These are phyloP conservation scores for Drosophila parvula DNA, from an alignment of 1,140 invertebrate genomes.

Conservation along the genomic window DNA sequence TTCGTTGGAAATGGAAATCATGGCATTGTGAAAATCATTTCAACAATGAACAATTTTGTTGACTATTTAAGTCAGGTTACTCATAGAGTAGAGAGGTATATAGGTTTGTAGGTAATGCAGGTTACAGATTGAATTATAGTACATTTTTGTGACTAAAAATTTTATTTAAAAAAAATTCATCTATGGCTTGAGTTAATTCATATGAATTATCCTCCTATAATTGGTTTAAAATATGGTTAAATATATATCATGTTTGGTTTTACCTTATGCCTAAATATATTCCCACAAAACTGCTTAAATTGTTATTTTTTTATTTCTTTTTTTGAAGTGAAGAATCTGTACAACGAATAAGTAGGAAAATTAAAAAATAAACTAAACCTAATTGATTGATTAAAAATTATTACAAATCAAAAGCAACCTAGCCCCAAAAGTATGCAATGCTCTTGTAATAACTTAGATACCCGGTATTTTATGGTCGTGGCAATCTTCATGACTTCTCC, in stretches of 20 bases:
- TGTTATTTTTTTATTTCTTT: too few species aligned
- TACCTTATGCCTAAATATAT: neutral
- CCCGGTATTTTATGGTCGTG: neutral
- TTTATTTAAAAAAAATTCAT: neutral
- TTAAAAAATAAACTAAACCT: too few species aligned
- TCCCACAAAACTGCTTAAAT: neutral
- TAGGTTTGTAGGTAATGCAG: neutral
- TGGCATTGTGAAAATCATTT: constrained; percentile 22
- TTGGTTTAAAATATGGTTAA: too few species aligned
- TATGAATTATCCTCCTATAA: neutral
- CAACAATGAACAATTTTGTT: constrained; percentile 34
- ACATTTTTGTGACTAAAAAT: neutral
- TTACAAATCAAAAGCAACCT: fast-evolving
- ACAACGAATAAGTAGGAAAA: too few species aligned
- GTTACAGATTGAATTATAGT: too few species aligned
- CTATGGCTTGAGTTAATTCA: neutral
- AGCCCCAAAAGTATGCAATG: neutral
- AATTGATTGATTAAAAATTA: neutral
- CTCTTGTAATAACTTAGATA: neutral
- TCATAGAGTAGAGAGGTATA: neutral
- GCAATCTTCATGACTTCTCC: neutral
- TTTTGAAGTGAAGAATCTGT: too few species aligned
- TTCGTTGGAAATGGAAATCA: constrained; percentile 42
- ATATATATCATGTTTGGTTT: neutral
- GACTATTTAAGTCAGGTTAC: constrained; percentile 13